phyloP scores from a whole-genome alignment of 2,113 vertebrate genomes.

The Sigmodon hispidus region DNA sequence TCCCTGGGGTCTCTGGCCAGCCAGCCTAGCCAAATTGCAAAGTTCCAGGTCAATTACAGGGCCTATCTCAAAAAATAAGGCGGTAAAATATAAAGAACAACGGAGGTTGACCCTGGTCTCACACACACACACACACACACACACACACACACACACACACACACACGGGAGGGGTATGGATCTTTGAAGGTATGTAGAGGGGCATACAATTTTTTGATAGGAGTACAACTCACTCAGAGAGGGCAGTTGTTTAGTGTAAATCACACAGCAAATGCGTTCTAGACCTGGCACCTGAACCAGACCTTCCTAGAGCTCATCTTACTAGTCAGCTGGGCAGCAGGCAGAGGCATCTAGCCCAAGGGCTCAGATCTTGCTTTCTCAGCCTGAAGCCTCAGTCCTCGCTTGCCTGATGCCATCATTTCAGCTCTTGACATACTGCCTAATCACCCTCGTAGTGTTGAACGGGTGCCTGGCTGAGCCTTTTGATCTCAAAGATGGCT shows the following conservation, averaged over 20 bases:
- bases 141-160: not conserved
- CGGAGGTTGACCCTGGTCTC: not conserved
- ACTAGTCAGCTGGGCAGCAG: not conserved
- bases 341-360: not conserved
- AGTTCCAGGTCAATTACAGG: not conserved
- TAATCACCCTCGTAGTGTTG: slow-evolving; percentile 21
- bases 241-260: not conserved
- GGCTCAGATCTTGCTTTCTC: not conserved
- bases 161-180: not conserved
- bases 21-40: not conserved
- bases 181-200: not conserved
- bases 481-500: slow-evolving; percentile 76
- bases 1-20: too few relatives aligned
- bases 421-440: not conserved
- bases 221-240: slow-evolving; percentile 29
- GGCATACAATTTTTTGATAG: not conserved
- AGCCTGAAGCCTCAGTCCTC: not conserved
- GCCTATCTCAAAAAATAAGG: not conserved
- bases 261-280: not conserved
- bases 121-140: not conserved
- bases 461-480: slow-evolving; percentile 45
- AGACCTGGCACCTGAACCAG: not conserved
- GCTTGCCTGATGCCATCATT: slow-evolving; percentile 46
- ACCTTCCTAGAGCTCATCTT: not conserved
- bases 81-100: not conserved